Evolutionary conservation across 2,797 vertebrate genomes (phyloP).

Genomic region (Lithobates pipiens): DNA sequence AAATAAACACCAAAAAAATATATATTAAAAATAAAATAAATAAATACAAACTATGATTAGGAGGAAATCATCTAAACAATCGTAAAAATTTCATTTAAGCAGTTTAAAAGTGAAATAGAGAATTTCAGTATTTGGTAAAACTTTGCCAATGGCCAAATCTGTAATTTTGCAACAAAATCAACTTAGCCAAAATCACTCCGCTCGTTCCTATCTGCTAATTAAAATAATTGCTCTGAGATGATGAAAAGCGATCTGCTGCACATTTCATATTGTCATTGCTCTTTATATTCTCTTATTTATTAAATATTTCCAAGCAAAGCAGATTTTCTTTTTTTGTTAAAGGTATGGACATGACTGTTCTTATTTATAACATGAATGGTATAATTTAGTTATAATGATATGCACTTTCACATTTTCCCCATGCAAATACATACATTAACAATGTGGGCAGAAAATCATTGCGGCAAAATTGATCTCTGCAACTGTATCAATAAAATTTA

Average conservation of each 20-base stretch:
- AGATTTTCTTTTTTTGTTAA: neutral
- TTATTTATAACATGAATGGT: neutral
- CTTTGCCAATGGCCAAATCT: too few species aligned
- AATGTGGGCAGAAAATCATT: constrained; percentile 54
- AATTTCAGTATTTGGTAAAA: too few species aligned
- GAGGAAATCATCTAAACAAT: too few species aligned
- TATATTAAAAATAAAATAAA: too few species aligned
- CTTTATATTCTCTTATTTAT: too few species aligned
- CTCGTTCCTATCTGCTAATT: neutral
- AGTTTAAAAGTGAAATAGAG: too few species aligned
- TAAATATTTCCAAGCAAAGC: neutral
- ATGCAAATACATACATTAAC: constrained; percentile 53
- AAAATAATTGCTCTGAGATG: neutral
- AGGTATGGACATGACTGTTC: neutral
- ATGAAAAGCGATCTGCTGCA: neutral
- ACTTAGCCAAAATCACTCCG: too few species aligned
- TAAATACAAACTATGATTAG: too few species aligned
- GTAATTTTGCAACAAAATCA: neutral
- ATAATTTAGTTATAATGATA: constrained; percentile 17
- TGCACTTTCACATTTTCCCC: constrained; percentile 42
- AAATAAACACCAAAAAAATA: too few species aligned
- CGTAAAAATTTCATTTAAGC: too few species aligned
- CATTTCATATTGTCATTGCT: neutral
- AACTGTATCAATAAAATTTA: constrained; percentile 62
- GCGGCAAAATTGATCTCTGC: constrained; percentile 44